Percentiles rank a stretch among this genome's conserved stretches.
phyloP scores from a whole-genome alignment of 2,888 invertebrate genomes.

The Pecten maximus region DNA sequence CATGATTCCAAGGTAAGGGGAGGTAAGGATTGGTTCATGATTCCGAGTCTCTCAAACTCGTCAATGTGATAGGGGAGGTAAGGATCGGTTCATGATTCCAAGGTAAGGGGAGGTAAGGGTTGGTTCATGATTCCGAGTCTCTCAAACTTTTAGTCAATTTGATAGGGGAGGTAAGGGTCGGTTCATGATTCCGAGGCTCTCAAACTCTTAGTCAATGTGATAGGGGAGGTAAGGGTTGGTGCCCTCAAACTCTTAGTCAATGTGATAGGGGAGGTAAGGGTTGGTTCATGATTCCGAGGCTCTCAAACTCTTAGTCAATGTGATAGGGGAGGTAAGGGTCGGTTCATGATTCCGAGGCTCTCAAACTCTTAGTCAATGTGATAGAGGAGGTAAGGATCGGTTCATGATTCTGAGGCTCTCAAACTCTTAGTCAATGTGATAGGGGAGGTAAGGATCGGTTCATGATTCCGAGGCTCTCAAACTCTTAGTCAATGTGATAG shows the following conservation, averaged over 20 bases:
- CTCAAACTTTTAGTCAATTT: constrained; percentile 83
- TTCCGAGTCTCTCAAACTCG: constrained; percentile 82
- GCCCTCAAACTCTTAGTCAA: constrained; percentile 83
- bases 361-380: constrained; percentile 83
- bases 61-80: constrained; percentile 84
- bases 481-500: constrained; percentile 83
- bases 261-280: constrained; percentile 83
- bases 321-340: constrained; percentile 84
- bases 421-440: neutral
- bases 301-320: constrained; percentile 83
- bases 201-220: constrained; percentile 83
- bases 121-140: constrained; percentile 84
- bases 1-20: constrained; percentile 83
- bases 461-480: no score
- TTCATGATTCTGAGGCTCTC: constrained; percentile 77
- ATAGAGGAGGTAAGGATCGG: constrained; percentile 84
- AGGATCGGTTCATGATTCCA: constrained; percentile 83
- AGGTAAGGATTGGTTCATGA: constrained; percentile 84
- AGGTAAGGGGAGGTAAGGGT: constrained; percentile 83
- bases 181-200: constrained; percentile 84
- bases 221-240: constrained; percentile 84
- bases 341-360: constrained; percentile 84
- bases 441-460: neutral
- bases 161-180: constrained; percentile 84
- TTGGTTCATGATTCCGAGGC: constrained; percentile 84